These are phyloP conservation scores for Argentina silus DNA, from an alignment of 2,797 vertebrate species.

Conservation along the genomic window DNA sequence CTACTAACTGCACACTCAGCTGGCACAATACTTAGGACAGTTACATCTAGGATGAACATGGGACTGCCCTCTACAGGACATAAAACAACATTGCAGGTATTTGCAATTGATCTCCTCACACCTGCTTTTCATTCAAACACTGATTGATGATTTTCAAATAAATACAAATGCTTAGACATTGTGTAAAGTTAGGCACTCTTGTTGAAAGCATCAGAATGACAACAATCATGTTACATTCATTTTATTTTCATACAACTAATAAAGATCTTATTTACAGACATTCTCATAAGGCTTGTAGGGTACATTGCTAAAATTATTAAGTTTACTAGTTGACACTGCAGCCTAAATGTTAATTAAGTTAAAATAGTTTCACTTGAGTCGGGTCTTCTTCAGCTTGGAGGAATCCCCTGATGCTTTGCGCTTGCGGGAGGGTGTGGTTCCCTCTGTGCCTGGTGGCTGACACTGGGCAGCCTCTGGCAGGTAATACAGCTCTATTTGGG, in stretches of 20 bases:
- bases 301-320: not conserved
- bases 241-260: constrained; percentile 54
- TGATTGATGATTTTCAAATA: not conserved
- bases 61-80: constrained; percentile 49
- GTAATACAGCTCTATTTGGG: constrained; percentile 81
- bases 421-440: constrained; percentile 80
- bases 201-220: constrained; percentile 2
- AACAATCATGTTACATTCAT: constrained; percentile 19
- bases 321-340: not conserved
- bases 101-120: too few species aligned
- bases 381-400: constrained; percentile 81
- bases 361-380: constrained; percentile 71
- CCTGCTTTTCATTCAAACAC: too few species aligned
- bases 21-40: not conserved
- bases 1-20: constrained; percentile 2
- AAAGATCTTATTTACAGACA: constrained; percentile 51
- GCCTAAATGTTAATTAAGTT: not conserved
- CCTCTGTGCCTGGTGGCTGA: constrained; percentile 54
- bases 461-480: constrained; percentile 70
- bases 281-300: not conserved
- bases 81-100: not conserved
- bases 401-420: constrained; percentile 83
- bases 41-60: constrained; percentile 28
- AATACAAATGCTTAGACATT: not conserved
- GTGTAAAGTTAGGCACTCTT: not conserved